Percentiles rank a stretch among this genome's conserved stretches.
Conservation (phyloP, 2,113 vertebrate genomes). For the Odobenus rosmarus region DNA sequence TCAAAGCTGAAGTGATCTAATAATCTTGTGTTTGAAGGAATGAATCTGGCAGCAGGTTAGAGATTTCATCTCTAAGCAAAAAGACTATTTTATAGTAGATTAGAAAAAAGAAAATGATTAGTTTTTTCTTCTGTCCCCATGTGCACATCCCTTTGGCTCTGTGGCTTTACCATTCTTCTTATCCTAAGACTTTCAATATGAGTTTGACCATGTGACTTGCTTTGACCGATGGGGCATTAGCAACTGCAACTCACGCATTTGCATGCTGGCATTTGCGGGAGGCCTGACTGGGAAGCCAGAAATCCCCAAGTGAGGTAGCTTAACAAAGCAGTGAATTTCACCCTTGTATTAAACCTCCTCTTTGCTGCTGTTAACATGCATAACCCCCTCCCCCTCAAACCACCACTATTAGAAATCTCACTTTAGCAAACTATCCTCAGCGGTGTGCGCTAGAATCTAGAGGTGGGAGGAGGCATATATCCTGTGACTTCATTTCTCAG, state of each 20-base stretch:
- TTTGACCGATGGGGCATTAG: not conserved
- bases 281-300: not conserved
- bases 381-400: not conserved
- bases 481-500: not conserved
- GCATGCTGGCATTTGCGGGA: not conserved
- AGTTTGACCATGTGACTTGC: not conserved
- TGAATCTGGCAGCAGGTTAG: not conserved
- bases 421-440: not conserved
- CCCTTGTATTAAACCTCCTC: not conserved
- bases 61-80: not conserved
- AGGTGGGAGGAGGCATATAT: not conserved
- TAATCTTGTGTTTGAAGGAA: conserved; percentile 27
- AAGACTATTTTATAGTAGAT: not conserved
- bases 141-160: not conserved
- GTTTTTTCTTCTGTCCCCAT: not conserved
- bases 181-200: not conserved
- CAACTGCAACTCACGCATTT: not conserved
- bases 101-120: not conserved
- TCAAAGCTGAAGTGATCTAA: not conserved
- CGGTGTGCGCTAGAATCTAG: not conserved
- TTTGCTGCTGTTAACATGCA: not conserved
- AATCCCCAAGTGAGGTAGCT: not conserved
- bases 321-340: not conserved
- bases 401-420: not conserved
- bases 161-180: not conserved